Evolutionary conservation across 2,888 invertebrate genomes (phyloP), one percentile per base, ranked within the genome.

Genomic region (Tinea pellionella): DNA sequence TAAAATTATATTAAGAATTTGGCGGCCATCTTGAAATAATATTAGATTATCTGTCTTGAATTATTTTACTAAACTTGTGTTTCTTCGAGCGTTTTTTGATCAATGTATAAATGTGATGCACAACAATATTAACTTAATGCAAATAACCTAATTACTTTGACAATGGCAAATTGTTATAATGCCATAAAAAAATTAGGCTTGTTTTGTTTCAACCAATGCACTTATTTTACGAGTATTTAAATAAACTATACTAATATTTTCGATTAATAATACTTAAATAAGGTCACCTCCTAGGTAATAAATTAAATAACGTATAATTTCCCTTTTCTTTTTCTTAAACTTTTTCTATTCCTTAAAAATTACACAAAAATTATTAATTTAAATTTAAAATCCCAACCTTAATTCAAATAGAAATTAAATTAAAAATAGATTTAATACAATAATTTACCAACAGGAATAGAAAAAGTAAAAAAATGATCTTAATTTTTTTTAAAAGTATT

Each of bases 281-380:
- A 53, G 19, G 53, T 53, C 53, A 53, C 53, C 53, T 53, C 24
- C 53, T 53, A 53, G 53, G 47, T 47, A 53, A 53, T 12, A 12
- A 53, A 53, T 24, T 53, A 19, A 8, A 53, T 24, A 9, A 24
- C 53, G 2, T 24, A 53, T 53, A 53, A 6, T 53, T 53, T 24
- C 51, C 12, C 6, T 15, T 2, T 47, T n/a, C n/a, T n/a, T n/a
- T n/a, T n/a, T n/a, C n/a, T n/a, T 42, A 12, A 47, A 47, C 13
- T 15, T 47, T 47, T 15, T 16, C n/a, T 47, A 16, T 15, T 47
- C 47, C 7, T n/a, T n/a, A n/a, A n/a, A n/a, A n/a, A n/a, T n/a
- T n/a, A n/a, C n/a, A n/a, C n/a, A n/a, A n/a, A n/a, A n/a, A n/a
- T n/a, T n/a, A n/a, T n/a, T n/a, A n/a, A n/a, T n/a, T n/a, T n/a